Percentiles rank a stretch among this genome's conserved stretches.
Evolutionary conservation across 2,113 vertebrate genomes (phyloP).

Genomic region (Dromaius novaehollandiae): DNA sequence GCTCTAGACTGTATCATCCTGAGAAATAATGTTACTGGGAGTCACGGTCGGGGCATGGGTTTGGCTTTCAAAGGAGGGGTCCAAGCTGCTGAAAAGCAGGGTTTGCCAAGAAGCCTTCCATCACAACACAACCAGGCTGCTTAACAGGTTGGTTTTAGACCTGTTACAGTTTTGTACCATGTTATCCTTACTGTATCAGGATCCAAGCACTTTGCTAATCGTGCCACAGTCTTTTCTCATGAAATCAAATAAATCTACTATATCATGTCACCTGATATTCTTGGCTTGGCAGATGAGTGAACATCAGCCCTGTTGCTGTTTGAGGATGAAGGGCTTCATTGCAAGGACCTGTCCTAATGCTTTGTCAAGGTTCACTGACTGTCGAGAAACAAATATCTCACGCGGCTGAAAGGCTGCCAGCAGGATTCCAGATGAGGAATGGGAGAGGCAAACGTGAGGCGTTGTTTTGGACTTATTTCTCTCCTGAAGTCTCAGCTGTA

Average conservation of each 20-base stretch:
- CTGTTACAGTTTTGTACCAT: fast-evolving
- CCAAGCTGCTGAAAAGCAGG: not conserved
- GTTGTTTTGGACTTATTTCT: not conserved
- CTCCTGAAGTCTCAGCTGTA: not conserved
- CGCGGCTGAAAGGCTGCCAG: not conserved
- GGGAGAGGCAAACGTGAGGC: not conserved
- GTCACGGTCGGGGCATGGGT: no score
- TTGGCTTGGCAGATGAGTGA: not conserved
- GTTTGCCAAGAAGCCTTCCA: not conserved
- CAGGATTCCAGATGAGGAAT: not conserved
- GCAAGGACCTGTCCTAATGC: not conserved
- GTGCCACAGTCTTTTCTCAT: not conserved
- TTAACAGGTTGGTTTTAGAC: not conserved
- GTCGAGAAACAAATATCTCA: not conserved
- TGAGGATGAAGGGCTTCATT: not conserved
- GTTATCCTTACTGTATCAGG: not conserved
- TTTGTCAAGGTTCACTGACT: not conserved
- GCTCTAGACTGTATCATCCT: not conserved
- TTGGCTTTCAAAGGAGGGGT: not conserved
- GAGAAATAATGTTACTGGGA: not conserved
- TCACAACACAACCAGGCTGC: not conserved
- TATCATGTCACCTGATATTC: fast-evolving
- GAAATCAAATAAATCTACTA: not conserved
- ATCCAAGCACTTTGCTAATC: not conserved
- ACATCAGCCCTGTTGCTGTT: not conserved